Base-by-base conservation (phyloP, 1,140 invertebrate genomes). In the Meteorus sp. region DNA sequence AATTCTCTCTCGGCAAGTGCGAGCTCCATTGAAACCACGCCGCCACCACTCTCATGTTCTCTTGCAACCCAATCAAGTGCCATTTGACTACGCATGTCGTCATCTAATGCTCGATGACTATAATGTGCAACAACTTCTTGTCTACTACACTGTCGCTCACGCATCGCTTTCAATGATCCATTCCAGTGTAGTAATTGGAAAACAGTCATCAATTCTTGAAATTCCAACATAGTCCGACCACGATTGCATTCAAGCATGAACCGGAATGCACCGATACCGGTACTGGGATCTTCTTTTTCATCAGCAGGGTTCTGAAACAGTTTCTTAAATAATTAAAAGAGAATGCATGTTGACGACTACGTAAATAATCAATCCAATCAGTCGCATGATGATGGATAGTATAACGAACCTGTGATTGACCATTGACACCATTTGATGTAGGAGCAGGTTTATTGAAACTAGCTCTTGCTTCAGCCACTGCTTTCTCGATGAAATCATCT, bases 151-250 rank as follows among this genome's bases (percentile, higher is more conserved):
- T 96, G 94, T 5, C 94, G 84, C 72, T 97, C 94, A 3, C 94
- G 83, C 93, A 95, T 86, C 69, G 88, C 93, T 72, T 95, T 93
- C 57, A 97, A 77, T 56, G 92, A 95, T 1, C 95, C 95, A 76
- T 97, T 97, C 95, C 95, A 97, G 77, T 97, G 94, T 1, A 97
- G 82, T 41, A 97, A 82, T 78, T 97, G 94, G 77, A 97, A 97
- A 2, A 97, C 94, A 1, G 94, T 97, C 94, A 97, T 97, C 62
- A 97, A 80, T 77, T 97, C 94, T 78, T 97, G 94, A 79, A 97
- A 97, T 75, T 97, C 94, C 35, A 97, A 83, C 94, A 97, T 96
- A 13, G 94, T 96, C 43, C 93, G 85, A 0, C 93, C 93, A 69
- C 92, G 92, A 79, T 95, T 95, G 44, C 92, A 88, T 77, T 97